Evolutionary conservation across 2,888 invertebrate species (phyloP).

Genomic region (Chymomyza amoena): DNA sequence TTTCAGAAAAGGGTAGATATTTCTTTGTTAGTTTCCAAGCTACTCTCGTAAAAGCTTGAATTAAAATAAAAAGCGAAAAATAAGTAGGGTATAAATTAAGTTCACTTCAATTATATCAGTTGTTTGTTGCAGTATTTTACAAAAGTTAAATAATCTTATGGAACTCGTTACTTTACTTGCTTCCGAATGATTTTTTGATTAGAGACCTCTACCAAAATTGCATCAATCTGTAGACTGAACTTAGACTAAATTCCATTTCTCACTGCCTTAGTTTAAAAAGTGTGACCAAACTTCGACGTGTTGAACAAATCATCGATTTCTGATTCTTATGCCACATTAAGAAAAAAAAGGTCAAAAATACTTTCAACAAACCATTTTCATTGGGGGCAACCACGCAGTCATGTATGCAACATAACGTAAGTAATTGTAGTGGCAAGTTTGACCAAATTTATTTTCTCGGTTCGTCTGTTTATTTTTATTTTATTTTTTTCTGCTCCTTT

Average conservation of each 20-base stretch:
- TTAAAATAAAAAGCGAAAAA: too few relatives aligned
- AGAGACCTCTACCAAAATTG: too few relatives aligned
- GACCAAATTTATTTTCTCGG: conserved; percentile 1
- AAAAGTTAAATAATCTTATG: too few relatives aligned
- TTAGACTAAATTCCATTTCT: background rate
- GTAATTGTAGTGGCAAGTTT: conserved; percentile 61
- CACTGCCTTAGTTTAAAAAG: background rate
- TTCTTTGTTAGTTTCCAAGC: too few relatives aligned
- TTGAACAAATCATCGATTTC: background rate
- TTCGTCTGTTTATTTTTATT: conserved; percentile 25
- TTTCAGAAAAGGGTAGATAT: too few relatives aligned
- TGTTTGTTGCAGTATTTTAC: too few relatives aligned
- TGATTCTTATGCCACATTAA: background rate
- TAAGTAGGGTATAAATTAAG: too few relatives aligned
- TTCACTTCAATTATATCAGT: too few relatives aligned
- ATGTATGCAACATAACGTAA: conserved; percentile 55
- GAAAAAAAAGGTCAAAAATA: conserved; percentile 18
- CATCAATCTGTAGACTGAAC: too few relatives aligned
- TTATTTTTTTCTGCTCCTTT: conserved; percentile 16
- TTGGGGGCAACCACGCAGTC: conserved; percentile 11
- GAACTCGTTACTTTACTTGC: too few relatives aligned
- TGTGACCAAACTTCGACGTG: background rate
- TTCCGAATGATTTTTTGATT: too few relatives aligned
- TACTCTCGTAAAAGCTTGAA: too few relatives aligned
- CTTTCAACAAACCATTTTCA: conserved; percentile 2